Evolutionary conservation across 30 jellyfish, hydroid and myxozoan species (phyloP).

Genomic region (Aurelia sp.): DNA sequence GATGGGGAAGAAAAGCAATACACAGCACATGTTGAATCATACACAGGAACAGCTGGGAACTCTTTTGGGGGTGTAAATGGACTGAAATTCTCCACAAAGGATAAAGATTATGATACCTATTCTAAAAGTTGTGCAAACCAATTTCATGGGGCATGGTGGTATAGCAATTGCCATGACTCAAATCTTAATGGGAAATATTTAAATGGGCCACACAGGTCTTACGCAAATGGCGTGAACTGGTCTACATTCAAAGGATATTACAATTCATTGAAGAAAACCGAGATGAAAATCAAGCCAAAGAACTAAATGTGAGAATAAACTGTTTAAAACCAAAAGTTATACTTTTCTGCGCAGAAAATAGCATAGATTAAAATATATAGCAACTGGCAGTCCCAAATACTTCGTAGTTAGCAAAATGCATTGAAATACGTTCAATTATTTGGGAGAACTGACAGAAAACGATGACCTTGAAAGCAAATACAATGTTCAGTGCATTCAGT

Average conservation of each 20-base stretch:
- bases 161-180: conserved; percentile 20
- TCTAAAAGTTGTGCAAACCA: conserved; percentile 13
- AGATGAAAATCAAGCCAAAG: conserved; percentile 27
- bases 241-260: conserved; percentile 11
- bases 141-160: conserved; percentile 58
- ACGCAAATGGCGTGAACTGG: conserved; percentile 31
- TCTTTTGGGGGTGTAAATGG: conserved; percentile 16
- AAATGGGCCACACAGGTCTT: conserved; percentile 28
- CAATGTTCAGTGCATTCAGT: no score
- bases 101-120: conserved; percentile 32
- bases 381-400: no score
- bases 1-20: conserved; percentile 19
- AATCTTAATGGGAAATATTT: conserved; percentile 48
- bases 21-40: background rate
- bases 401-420: no score
- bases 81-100: conserved; percentile 28
- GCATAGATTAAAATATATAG: no score
- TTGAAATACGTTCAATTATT: no score
- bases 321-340: no score
- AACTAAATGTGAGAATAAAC: background rate
- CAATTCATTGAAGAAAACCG: conserved; percentile 29
- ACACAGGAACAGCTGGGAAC: conserved; percentile 56
- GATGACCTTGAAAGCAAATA: no score
- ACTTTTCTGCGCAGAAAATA: no score
- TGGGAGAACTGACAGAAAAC: no score